Conservation (phyloP, 2,113 vertebrate species). For the Progne subis region DNA sequence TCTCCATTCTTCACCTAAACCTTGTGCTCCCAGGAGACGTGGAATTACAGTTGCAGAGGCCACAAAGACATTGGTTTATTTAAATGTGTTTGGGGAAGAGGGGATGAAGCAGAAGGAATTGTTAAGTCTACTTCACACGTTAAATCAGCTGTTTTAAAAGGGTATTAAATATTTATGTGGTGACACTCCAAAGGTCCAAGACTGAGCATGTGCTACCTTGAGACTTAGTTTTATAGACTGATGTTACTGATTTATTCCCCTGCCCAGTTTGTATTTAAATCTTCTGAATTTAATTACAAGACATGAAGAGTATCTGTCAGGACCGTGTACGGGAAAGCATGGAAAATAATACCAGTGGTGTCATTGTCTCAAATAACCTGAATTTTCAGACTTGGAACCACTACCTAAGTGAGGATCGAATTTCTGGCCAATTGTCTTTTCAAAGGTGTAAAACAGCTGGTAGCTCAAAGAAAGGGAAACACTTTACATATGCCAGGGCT, state of each 20-base stretch:
- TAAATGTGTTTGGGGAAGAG: conserved; percentile 46
- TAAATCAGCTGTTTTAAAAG: conserved; percentile 33
- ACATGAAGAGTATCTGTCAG: neutral
- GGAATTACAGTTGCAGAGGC: conserved; percentile 60
- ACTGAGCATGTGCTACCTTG: neutral
- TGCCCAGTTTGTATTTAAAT: neutral
- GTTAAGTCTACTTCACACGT: conserved; percentile 29
- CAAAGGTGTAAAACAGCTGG: neutral
- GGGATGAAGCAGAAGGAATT: conserved; percentile 35
- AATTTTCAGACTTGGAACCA: neutral
- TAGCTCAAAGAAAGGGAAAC: neutral
- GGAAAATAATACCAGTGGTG: neutral
- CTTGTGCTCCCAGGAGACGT: conserved; percentile 55
- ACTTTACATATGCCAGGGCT: neutral
- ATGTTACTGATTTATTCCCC: neutral
- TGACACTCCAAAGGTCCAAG: neutral
- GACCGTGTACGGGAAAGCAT: neutral
- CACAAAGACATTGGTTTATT: conserved; percentile 61
- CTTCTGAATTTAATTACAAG: conserved; percentile 21
- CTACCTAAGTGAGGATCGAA: neutral
- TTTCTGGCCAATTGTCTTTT: neutral
- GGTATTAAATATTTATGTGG: conserved; percentile 27
- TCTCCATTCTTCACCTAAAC: conserved; percentile 77
- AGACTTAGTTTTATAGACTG: conserved; percentile 36
- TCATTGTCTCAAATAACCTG: neutral